Evolutionary conservation across 2,797 vertebrate species (phyloP).

Genomic region (Tachyglossus aculeatus): DNA sequence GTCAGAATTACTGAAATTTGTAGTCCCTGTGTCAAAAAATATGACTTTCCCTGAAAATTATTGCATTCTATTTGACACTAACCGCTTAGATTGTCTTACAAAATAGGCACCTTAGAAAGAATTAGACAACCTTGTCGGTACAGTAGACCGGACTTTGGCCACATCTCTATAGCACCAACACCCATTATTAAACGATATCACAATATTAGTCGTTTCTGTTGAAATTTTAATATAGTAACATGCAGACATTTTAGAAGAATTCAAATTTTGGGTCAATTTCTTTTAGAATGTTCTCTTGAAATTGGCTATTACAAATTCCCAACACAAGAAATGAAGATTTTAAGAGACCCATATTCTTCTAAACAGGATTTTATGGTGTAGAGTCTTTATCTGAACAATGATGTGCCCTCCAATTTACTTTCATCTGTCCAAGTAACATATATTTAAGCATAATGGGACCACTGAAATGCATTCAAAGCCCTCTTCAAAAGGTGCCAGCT

Average conservation of each 20-base stretch:
- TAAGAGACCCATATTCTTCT: slow-evolving; percentile 43
- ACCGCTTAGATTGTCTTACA: slow-evolving; percentile 49
- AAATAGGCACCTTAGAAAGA: slow-evolving; percentile 31
- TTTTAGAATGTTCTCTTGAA: slow-evolving; percentile 31
- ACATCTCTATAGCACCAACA: slow-evolving; percentile 46
- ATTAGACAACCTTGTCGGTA: slow-evolving; percentile 25
- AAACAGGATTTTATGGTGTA: neutral
- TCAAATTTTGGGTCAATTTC: slow-evolving; percentile 17
- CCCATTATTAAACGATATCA: neutral
- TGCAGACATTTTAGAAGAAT: slow-evolving; percentile 17
- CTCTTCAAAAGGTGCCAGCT: slow-evolving; percentile 3
- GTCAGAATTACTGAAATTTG: slow-evolving; percentile 2
- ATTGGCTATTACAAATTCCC: slow-evolving; percentile 27
- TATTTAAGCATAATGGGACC: slow-evolving; percentile 34
- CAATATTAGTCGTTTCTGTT: neutral
- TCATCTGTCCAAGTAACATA: slow-evolving; percentile 1
- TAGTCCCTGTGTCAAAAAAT: neutral
- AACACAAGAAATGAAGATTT: slow-evolving; percentile 40
- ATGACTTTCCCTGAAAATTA: slow-evolving; percentile 18
- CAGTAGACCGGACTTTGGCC: slow-evolving; percentile 48
- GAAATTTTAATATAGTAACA: slow-evolving; percentile 3
- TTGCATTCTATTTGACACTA: slow-evolving; percentile 45
- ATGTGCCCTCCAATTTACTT: slow-evolving; percentile 25
- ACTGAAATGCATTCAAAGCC: neutral
- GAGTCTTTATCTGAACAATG: slow-evolving; percentile 56